A percentile compares a stretch with the other conserved stretches of the same genome.
Conservation (phyloP, 2,888 invertebrate genomes). For the Philereme vetulata region DNA sequence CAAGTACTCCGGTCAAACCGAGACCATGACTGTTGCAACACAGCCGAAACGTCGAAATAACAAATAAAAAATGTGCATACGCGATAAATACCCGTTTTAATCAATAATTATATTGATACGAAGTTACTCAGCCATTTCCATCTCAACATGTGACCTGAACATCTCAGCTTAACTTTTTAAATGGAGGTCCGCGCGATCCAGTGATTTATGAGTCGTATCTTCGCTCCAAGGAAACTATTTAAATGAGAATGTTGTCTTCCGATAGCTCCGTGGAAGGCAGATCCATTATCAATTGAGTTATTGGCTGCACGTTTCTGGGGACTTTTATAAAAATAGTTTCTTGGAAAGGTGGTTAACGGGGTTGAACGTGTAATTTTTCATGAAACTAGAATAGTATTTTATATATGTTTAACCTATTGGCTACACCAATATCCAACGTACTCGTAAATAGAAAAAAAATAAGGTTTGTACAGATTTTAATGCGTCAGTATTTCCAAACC, state of each 20-base stretch:
- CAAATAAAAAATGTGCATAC: no score
- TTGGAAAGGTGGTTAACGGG: conserved; percentile 1
- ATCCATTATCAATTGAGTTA: conserved; percentile 61
- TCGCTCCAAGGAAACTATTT: conserved; percentile 63
- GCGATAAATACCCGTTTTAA: no score
- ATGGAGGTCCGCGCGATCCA: conserved; percentile 48
- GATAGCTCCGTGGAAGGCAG: conserved; percentile 48
- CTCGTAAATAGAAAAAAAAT: no score
- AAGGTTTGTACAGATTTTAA: no score
- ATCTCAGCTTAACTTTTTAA: conserved; percentile 65
- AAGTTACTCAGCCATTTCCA: not conserved
- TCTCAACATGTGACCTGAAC: conserved; percentile 37
- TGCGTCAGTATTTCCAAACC: no score
- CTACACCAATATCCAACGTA: no score
- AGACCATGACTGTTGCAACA: no score
- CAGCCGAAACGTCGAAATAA: no score
- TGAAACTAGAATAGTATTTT: not conserved
- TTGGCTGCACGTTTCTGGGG: conserved; percentile 37
- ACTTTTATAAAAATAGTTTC: conserved; percentile 15
- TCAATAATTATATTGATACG: no score
- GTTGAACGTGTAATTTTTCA: not conserved
- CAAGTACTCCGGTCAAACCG: no score
- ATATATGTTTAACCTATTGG: no score
- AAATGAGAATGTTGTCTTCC: conserved; percentile 72
- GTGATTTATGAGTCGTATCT: conserved; percentile 59